Percentiles rank a stretch among this genome's conserved stretches.
These are phyloP conservation scores for Polyploca ridens DNA, from an alignment of 2,888 invertebrate species.

Conservation along the genomic window DNA sequence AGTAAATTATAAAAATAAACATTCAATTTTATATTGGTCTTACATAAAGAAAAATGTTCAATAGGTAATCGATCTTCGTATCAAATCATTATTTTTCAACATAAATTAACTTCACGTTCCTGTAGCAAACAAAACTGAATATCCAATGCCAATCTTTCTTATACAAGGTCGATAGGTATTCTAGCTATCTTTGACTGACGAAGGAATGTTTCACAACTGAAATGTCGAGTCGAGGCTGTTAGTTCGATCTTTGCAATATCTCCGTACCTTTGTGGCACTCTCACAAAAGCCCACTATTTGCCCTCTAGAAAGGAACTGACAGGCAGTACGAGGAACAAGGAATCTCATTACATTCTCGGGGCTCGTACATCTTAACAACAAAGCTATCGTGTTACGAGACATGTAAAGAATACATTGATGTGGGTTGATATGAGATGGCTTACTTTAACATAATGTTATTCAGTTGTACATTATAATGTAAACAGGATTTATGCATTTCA, in stretches of 20 bases:
- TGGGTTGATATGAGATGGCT: neutral
- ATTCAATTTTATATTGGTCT: no score
- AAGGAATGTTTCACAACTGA: neutral
- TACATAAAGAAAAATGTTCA: no score
- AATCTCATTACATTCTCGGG: neutral
- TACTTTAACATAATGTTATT: neutral
- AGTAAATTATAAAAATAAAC: no score
- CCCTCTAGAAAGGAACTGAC: conserved; percentile 2
- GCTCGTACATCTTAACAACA: neutral
- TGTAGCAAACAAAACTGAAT: neutral
- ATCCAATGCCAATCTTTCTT: no score
- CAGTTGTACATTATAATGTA: neutral
- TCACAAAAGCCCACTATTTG: neutral
- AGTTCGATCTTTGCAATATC: neutral
- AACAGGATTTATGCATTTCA: neutral
- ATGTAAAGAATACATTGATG: conserved; percentile 7
- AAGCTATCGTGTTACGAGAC: neutral
- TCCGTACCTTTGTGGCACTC: conserved; percentile 4
- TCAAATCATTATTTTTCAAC: no score
- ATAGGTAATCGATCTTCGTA: no score
- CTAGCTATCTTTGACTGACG: neutral
- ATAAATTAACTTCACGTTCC: neutral
- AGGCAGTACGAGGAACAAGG: neutral
- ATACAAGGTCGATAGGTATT: neutral
- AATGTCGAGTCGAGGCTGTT: neutral